These are phyloP conservation scores for Drosophila ohnishii DNA, from an alignment of 1,140 invertebrate genomes.

Conservation along the genomic window DNA sequence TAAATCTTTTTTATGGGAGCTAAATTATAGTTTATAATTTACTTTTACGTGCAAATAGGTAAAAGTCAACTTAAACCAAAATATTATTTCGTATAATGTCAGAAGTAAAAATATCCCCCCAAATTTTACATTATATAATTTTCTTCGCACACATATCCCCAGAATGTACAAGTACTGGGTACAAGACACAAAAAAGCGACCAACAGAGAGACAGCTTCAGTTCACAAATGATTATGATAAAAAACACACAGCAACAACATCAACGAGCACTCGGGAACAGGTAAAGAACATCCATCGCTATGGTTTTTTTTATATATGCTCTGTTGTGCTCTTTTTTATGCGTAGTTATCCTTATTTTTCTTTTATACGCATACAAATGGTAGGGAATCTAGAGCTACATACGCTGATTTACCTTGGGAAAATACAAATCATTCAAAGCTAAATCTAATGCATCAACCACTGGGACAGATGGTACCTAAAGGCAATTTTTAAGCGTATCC, in stretches of 20 bases:
- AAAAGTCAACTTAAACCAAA: too few species aligned
- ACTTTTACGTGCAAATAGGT: too few species aligned
- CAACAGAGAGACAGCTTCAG: conserved; percentile 39
- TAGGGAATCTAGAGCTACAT: background rate
- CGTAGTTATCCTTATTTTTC: conserved; percentile 13
- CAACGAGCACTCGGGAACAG: conserved; percentile 52
- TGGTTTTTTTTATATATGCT: conserved; percentile 38
- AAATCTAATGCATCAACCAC: too few species aligned
- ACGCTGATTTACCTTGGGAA: background rate
- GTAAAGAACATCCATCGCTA: conserved; percentile 64
- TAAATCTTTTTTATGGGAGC: background rate
- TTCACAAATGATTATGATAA: conserved; percentile 73
- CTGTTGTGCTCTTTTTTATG: conserved; percentile 31
- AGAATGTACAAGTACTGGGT: background rate
- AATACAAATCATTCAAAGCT: background rate
- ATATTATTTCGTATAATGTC: too few species aligned
- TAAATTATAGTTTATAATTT: background rate
- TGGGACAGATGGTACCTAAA: background rate
- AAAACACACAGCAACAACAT: conserved; percentile 37
- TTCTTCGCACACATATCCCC: background rate
- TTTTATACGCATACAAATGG: conserved; percentile 42
- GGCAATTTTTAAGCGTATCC: background rate
- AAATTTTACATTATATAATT: too few species aligned
- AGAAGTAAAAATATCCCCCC: too few species aligned
- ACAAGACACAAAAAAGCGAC: conserved; percentile 2